A percentile compares a stretch with the other conserved stretches of the same genome.
phyloP scores from a whole-genome alignment of 2,797 vertebrate genomes.

The Lepidocolaptes lacrymiger region DNA sequence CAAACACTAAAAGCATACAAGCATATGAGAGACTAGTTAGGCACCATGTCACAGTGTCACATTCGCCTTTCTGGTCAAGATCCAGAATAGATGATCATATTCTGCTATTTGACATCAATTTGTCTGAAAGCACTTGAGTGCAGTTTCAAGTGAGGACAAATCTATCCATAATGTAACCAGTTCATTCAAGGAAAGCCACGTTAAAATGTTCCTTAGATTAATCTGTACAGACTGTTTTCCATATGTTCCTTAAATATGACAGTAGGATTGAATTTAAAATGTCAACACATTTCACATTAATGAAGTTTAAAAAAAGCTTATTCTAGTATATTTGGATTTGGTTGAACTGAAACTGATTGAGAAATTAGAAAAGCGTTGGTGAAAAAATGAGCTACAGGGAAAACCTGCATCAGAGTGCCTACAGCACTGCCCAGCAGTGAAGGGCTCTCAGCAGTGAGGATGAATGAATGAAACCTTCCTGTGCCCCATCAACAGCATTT shows the following conservation, averaged over 20 bases:
- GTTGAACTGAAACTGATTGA: constrained; percentile 26
- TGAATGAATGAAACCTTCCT: not conserved
- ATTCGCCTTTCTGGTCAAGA: not conserved
- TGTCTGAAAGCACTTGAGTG: constrained; percentile 1
- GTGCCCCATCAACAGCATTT: not conserved
- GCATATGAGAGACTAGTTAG: not conserved
- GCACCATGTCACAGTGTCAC: not conserved
- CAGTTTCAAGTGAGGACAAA: constrained; percentile 8
- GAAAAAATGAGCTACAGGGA: not conserved
- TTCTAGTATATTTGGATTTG: constrained; percentile 22
- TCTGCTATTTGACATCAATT: constrained; percentile 23
- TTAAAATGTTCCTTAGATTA: constrained; percentile 44
- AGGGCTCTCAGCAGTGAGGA: not conserved
- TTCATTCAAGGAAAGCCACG: constrained; percentile 11
- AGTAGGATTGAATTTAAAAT: constrained; percentile 46
- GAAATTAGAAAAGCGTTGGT: not conserved
- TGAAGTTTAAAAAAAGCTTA: constrained; percentile 38
- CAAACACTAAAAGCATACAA: not conserved
- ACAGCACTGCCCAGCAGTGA: not conserved
- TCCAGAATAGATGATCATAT: not conserved
- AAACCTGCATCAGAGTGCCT: not conserved
- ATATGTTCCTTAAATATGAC: constrained; percentile 47
- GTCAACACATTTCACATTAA: constrained; percentile 47
- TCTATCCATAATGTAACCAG: constrained; percentile 11
- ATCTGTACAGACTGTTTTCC: constrained; percentile 47